phyloP scores from a whole-genome alignment of 92 coral and sea anemone genomes.

The Zoanthus solanderi region DNA sequence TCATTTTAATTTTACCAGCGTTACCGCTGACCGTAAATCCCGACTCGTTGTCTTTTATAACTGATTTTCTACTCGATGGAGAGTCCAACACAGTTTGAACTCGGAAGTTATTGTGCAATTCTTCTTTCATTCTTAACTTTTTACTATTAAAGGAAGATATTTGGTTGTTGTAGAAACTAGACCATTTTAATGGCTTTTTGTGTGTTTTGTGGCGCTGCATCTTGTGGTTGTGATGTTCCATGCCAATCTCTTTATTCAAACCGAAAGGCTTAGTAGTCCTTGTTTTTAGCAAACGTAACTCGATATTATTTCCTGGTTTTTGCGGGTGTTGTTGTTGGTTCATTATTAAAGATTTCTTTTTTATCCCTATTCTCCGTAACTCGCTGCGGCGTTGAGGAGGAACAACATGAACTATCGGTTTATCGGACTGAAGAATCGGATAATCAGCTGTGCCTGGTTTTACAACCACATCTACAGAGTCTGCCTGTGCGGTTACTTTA shows the following conservation, averaged over 20 bases:
- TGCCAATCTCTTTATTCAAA: no score
- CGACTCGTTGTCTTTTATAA: constrained; percentile 60
- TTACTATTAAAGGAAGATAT: background rate
- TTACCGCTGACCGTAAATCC: constrained; percentile 80
- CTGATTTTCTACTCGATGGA: constrained; percentile 68
- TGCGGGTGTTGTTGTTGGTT: background rate
- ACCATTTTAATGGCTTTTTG: background rate
- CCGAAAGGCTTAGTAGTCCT: background rate
- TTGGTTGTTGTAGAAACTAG: background rate
- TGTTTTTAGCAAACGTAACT: background rate
- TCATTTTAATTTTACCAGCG: constrained; percentile 89
- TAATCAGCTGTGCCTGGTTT: constrained; percentile 96
- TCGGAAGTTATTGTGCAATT: background rate
- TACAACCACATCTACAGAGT: constrained; percentile 92
- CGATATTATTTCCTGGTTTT: background rate
- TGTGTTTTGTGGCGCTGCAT: background rate
- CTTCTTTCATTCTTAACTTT: background rate
- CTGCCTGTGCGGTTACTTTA: constrained; percentile 90
- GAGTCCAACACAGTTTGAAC: background rate
- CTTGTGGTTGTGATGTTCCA: background rate
- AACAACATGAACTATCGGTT: constrained; percentile 90
- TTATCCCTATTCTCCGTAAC: constrained; percentile 65
- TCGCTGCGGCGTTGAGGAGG: constrained; percentile 63
- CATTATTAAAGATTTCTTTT: constrained; percentile 58
- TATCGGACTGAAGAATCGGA: constrained; percentile 87